Base-by-base conservation (phyloP, 2,797 vertebrate species). In the Rhynchonycteris naso region DNA sequence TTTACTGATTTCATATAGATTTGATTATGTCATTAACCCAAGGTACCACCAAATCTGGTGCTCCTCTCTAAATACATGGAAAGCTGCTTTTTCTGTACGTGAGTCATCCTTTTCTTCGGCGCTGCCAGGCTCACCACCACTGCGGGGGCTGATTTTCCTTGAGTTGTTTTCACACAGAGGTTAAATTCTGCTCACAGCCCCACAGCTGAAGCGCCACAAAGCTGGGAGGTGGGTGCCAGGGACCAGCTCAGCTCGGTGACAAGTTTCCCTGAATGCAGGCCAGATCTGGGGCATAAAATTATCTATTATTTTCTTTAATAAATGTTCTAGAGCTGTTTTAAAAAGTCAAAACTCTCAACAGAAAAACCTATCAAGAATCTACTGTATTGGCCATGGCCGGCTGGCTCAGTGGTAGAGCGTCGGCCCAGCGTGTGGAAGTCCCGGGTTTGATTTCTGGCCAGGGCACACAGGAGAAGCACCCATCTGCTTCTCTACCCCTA, bases 311-410 rank as follows among this genome's bases (percentile, higher is more conserved):
- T 69, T n/a, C 65, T 74, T 88, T 82, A 88, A 66, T 9, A 91
- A 81, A 71, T n/a, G 50, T 83, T 38, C 58, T 59, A 38, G 15
- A 89, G 54, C 47, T 81, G 58, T 87, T 93, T 89, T 78, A 61
- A 66, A 78, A 86, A 72, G 68, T 88, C 43, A 96, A 90, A 88
- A 88, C 26, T 93, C 47, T 88, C 22, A 88, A 88, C 21, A 94
- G 43, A 90, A 89, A 93, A 74, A 80, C 75, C 65, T 80, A 81
- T 50, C 22, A 66, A 71, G 33, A 88, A 68, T 24, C 38, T 68
- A 56, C 3, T 65, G 28, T 4, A 43, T 43, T 43, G 4, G 43
- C 43, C 43, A 5, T 43, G 43, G 43, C 43, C 8, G 43, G 43
- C 43, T 43, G 43, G 43, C 43, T 43, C 8, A 43, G 43, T 43